Percentiles rank a stretch among this genome's conserved stretches.
These are phyloP conservation scores for Campoletis sonorensis DNA, from an alignment of 1,140 invertebrate species.

Conservation along the genomic window DNA sequence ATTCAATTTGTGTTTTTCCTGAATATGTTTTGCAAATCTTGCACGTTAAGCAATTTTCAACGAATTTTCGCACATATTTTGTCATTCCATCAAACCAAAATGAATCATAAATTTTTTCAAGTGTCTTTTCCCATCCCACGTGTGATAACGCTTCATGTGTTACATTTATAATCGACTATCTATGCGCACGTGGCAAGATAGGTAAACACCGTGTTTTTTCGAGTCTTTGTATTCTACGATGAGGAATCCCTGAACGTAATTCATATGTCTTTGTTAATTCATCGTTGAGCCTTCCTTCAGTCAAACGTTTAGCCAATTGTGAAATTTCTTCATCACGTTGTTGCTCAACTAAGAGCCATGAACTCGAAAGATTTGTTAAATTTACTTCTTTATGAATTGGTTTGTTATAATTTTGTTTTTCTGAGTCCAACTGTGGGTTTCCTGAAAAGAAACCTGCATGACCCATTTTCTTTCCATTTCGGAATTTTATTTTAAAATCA, in stretches of 20 bases:
- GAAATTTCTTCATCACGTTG: neutral
- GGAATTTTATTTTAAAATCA: conserved; percentile 54
- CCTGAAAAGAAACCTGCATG: conserved; percentile 50
- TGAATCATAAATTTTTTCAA: conserved; percentile 46
- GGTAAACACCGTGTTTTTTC: neutral
- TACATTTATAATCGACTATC: neutral
- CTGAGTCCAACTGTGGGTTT: conserved; percentile 24
- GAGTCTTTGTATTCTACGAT: neutral
- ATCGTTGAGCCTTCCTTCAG: neutral
- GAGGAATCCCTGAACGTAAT: neutral
- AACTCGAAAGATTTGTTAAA: neutral
- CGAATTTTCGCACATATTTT: conserved; percentile 55
- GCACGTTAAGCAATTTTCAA: conserved; percentile 59
- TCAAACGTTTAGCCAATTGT: neutral
- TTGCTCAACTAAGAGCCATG: neutral
- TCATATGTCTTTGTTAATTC: neutral
- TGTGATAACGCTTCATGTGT: neutral
- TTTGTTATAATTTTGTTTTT: conserved; percentile 1
- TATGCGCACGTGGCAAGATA: neutral
- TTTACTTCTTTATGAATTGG: conserved; percentile 53
- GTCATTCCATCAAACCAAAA: conserved; percentile 62
- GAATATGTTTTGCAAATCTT: conserved; percentile 53
- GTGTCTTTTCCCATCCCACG: neutral
- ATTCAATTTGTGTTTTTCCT: conserved; percentile 54
- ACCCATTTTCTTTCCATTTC: conserved; percentile 44